Conservation (phyloP, 2,888 invertebrate genomes). For the Ormyrus labotus region DNA sequence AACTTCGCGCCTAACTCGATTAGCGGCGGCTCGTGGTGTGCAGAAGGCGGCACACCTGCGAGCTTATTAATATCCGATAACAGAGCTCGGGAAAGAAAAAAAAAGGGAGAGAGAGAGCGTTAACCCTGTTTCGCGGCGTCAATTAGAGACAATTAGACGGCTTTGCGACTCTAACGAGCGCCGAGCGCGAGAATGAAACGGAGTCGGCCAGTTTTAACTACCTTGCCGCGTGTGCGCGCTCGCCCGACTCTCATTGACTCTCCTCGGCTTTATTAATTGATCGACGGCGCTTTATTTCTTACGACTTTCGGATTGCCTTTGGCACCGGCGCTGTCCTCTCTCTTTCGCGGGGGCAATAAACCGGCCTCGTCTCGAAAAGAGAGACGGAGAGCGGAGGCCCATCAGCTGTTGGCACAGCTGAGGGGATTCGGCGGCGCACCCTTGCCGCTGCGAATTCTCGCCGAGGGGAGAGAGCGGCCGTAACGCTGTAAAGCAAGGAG, state of each 20-base stretch:
- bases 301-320: too few species aligned
- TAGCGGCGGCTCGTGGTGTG: too few species aligned
- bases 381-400: not conserved
- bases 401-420: slow-evolving; percentile 61
- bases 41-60: too few species aligned
- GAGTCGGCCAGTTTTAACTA: slow-evolving; percentile 47
- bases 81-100: too few species aligned
- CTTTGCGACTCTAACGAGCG: slow-evolving; percentile 44
- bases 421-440: not conserved
- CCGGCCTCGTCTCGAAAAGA: too few species aligned
- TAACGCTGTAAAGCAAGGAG: not conserved
- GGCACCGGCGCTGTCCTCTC: too few species aligned
- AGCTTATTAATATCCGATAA: too few species aligned
- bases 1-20: too few species aligned
- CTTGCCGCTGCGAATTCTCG: not conserved
- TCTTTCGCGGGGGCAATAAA: too few species aligned
- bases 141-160: slow-evolving; percentile 56
- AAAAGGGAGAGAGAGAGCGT: not conserved
- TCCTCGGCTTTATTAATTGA: slow-evolving; percentile 40
- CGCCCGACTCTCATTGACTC: slow-evolving; percentile 30
- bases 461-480: not conserved
- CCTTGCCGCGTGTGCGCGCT: not conserved
- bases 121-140: slow-evolving; percentile 40
- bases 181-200: slow-evolving; percentile 32
- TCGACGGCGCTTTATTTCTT: not conserved